Base-by-base conservation (phyloP, 2,888 invertebrate species). In the Pegoplata infirma region DNA sequence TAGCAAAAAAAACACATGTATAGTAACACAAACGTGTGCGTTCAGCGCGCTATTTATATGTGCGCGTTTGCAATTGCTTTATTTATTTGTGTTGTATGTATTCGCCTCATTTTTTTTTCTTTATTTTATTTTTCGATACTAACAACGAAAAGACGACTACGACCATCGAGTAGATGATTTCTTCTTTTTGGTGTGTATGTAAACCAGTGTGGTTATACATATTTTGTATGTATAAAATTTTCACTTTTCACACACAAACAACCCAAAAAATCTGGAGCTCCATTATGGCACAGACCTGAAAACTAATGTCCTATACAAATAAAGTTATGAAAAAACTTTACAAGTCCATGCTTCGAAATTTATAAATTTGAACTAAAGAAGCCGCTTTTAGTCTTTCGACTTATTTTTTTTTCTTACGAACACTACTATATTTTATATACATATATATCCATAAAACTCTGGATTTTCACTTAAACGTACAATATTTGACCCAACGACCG, bases 221-320 rank as follows among this genome's bases (percentile, higher is more conserved):
- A 82, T 77, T 82, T 81, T 85, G 84, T 86, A 84, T 87, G 84
- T 86, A 87, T 86, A 84, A 83, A 85, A 82, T 87, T 85, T 85
- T 84, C 86, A 86, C 83, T 84, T 80, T 80, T 81, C 81, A 82
- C 71, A 64, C 51, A 80, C 59, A 63, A 58, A 36, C 21, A 5
- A 36, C 19, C 6, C 51, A 16, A 49, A 44, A 51, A 28, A 77
- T 28, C 49, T 63, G 59, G 59, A 58, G 40, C 25, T 67, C 23
- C 49, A 51, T 55, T 40, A 61, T 68, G 49, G 25, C 53, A 58
- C 25, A 56, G 17, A 47, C 21, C 17, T 44, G 25, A 8, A 3
- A 10, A 55, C n/a, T 25, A 19, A n/a, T 28, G 12, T 25, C n/a
- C 14, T 21, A 10, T 8, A 12, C 16, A 17, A 16, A 10, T 32